phyloP scores from a whole-genome alignment of 1,140 invertebrate species.

The Thaumatotibia leucotreta region DNA sequence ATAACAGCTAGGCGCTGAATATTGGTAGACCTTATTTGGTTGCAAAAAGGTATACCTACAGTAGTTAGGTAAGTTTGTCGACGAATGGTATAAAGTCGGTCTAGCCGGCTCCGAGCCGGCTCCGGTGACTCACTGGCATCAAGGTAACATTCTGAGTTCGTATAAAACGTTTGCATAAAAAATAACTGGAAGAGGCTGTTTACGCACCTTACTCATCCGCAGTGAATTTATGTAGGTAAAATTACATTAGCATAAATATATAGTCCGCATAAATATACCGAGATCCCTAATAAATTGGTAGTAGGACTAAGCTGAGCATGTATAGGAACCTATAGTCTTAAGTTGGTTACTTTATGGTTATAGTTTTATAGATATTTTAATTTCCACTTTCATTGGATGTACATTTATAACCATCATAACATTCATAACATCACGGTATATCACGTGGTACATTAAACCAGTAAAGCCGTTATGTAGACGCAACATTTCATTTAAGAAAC shows the following conservation, averaged over 20 bases:
- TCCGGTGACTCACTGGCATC: slow-evolving; percentile 58
- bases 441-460: too few species aligned
- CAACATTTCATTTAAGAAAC: too few species aligned
- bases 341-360: too few species aligned
- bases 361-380: too few species aligned
- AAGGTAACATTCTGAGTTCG: slow-evolving; percentile 40
- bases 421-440: too few species aligned
- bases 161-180: slow-evolving; percentile 18
- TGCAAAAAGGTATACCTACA: background rate
- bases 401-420: too few species aligned
- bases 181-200: background rate
- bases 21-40: background rate
- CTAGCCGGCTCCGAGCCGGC: slow-evolving; percentile 46
- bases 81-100: slow-evolving; percentile 23
- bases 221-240: slow-evolving; percentile 2
- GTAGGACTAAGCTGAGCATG: too few species aligned
- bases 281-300: background rate
- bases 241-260: background rate
- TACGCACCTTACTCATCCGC: background rate
- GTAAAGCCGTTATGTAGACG: too few species aligned
- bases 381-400: too few species aligned
- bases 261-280: background rate
- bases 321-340: too few species aligned
- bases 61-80: background rate
- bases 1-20: background rate